Evolutionary conservation across 2,113 vertebrate species (phyloP).

Genomic region (Notiomystis cincta): DNA sequence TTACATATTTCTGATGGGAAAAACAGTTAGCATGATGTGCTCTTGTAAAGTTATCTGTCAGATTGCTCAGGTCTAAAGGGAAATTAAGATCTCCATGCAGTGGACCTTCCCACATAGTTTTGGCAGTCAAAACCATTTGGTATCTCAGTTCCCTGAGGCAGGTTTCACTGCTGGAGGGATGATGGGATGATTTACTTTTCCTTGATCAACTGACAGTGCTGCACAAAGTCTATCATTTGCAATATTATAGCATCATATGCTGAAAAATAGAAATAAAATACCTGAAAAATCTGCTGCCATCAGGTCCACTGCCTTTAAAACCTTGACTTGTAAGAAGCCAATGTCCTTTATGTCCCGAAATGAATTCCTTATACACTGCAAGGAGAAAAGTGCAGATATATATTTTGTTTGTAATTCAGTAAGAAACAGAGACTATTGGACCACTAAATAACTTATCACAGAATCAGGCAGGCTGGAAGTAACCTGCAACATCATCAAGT

Average conservation of each 20-base stretch:
- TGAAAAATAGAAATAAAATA: constrained; percentile 55
- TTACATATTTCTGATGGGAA: background rate
- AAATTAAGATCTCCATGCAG: background rate
- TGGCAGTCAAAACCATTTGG: background rate
- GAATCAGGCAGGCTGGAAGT: background rate
- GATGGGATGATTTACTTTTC: background rate
- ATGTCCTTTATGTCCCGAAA: constrained; percentile 79
- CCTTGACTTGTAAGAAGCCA: constrained; percentile 94
- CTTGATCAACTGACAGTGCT: background rate
- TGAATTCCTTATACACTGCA: constrained; percentile 82
- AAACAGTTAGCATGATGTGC: background rate
- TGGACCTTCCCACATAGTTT: background rate
- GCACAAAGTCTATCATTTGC: background rate
- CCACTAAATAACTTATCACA: background rate
- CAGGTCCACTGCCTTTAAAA: constrained; percentile 90
- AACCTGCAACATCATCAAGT: background rate
- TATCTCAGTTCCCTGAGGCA: background rate
- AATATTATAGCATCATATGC: background rate
- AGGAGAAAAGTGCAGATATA: background rate
- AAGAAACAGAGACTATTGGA: background rate
- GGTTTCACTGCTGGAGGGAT: background rate
- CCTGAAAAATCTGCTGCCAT: constrained; percentile 89
- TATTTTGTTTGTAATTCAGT: background rate
- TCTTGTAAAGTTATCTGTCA: background rate
- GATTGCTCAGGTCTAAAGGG: background rate